Conservation (phyloP, 2,888 invertebrate genomes). For the Exocentrus adspersus region DNA sequence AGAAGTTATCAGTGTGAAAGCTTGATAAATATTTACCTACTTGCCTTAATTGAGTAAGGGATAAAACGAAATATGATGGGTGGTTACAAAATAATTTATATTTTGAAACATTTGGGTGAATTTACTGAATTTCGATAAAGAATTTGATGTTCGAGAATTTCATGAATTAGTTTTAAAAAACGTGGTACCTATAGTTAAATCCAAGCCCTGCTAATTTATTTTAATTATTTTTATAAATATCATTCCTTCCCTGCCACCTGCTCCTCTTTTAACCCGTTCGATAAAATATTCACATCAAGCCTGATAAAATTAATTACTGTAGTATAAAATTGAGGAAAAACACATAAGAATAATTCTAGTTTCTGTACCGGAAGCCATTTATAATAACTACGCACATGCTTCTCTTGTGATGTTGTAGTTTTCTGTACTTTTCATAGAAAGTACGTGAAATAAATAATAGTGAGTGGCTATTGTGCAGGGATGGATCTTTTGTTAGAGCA, state of each 20-base stretch:
- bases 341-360: neutral
- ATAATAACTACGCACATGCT: neutral
- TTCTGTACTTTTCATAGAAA: slow-evolving; percentile 11
- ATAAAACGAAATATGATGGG: too few relatives aligned
- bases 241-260: neutral
- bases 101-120: too few relatives aligned
- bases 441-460: slow-evolving; percentile 30
- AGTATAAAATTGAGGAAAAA: neutral
- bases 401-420: slow-evolving; percentile 14
- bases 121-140: too few relatives aligned
- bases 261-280: neutral
- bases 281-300: neutral
- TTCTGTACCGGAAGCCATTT: neutral
- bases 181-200: too few relatives aligned
- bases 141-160: too few relatives aligned
- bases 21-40: neutral
- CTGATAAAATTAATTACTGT: neutral
- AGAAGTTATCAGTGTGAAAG: neutral
- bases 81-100: too few relatives aligned
- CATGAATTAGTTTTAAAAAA: too few relatives aligned
- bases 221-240: too few relatives aligned
- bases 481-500: slow-evolving; percentile 26
- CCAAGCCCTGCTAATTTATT: too few relatives aligned
- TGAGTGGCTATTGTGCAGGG: slow-evolving; percentile 36
- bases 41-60: too few relatives aligned